phyloP scores from a whole-genome alignment of 1,140 invertebrate genomes.

The Oppia nitens region DNA sequence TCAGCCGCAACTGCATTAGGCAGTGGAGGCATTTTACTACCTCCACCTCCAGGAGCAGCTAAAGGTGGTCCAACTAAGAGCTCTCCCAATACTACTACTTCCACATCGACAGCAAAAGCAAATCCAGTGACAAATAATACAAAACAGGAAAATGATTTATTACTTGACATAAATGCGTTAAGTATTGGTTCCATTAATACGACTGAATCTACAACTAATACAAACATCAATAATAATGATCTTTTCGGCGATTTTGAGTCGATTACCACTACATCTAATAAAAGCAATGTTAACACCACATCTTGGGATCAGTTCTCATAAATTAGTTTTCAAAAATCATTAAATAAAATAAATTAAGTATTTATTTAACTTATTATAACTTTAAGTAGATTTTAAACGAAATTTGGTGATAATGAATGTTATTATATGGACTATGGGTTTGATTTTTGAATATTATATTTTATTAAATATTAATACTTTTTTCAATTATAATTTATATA shows the following conservation, averaged over 20 bases:
- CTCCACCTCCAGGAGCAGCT: constrained; percentile 61
- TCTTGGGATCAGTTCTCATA: too few species aligned
- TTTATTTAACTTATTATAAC: too few species aligned
- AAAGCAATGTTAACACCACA: too few species aligned
- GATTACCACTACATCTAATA: too few species aligned
- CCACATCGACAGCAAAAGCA: background rate
- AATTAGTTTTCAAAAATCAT: too few species aligned
- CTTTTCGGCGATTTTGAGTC: constrained; percentile 9
- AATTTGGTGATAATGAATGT: too few species aligned
- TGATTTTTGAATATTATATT: too few species aligned
- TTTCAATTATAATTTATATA: too few species aligned
- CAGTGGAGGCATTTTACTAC: constrained; percentile 43
- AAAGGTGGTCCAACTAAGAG: constrained; percentile 40
- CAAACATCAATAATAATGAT: constrained; percentile 4
- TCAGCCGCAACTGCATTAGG: constrained; percentile 29
- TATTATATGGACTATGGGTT: too few species aligned
- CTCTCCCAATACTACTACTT: background rate
- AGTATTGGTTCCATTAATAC: background rate
- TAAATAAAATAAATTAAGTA: too few species aligned
- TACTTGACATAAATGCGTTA: background rate
- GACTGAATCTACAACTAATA: background rate
- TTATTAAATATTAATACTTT: too few species aligned
- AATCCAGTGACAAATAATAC: background rate
- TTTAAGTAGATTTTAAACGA: too few species aligned
- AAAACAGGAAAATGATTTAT: background rate